Evolutionary conservation across 2,797 vertebrate genomes (phyloP).

Genomic region (Fistularia commersonii): DNA sequence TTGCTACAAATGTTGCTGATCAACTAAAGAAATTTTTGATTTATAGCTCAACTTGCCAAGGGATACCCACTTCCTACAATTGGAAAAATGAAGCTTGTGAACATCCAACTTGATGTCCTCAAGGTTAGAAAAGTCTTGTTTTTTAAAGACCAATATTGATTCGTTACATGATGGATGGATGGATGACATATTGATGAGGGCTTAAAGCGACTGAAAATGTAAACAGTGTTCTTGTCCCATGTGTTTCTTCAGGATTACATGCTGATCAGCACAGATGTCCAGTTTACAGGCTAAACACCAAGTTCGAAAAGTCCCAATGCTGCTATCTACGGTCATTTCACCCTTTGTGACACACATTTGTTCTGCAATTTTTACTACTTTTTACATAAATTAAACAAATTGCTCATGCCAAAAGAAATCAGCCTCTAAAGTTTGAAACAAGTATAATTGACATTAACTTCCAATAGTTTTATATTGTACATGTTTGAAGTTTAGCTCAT

Average conservation of each 20-base stretch:
- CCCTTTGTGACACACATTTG: too few relatives aligned
- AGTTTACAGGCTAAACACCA: constrained; percentile 48
- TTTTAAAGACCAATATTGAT: not conserved
- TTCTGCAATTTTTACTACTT: too few relatives aligned
- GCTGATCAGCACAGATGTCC: constrained; percentile 73
- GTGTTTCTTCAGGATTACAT: constrained; percentile 60
- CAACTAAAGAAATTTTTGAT: not conserved
- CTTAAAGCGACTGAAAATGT: not conserved
- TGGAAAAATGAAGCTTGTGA: constrained; percentile 69
- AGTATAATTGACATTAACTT: too few relatives aligned
- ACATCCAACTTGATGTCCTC: constrained; percentile 64
- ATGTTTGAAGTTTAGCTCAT: too few relatives aligned
- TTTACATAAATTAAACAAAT: too few relatives aligned
- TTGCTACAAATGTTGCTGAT: not conserved
- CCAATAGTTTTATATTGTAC: too few relatives aligned
- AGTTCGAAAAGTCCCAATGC: not conserved
- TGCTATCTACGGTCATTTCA: too few relatives aligned
- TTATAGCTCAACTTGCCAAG: constrained; percentile 53
- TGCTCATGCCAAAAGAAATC: too few relatives aligned
- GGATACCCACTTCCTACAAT: constrained; percentile 75
- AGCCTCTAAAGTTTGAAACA: too few relatives aligned
- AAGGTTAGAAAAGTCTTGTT: constrained; percentile 56
- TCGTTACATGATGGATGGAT: too few relatives aligned
- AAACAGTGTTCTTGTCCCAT: constrained; percentile 1
- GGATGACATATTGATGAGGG: too few relatives aligned